Conservation (phyloP, 2,797 vertebrate species). For the Oryzias sinensis region DNA sequence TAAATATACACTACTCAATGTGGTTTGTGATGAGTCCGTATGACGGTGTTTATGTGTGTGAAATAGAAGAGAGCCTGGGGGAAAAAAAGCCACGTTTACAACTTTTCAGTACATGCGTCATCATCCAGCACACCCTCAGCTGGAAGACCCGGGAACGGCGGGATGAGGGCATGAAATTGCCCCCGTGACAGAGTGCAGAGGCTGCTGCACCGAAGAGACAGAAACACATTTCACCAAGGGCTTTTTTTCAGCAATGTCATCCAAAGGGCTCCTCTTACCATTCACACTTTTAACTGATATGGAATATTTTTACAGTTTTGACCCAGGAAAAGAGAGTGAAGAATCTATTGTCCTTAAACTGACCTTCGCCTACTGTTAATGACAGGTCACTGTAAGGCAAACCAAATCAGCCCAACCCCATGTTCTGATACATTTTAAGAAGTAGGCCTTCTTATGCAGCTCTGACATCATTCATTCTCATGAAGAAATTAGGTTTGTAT, state of each 20-base stretch:
- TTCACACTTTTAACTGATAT: constrained; percentile 10
- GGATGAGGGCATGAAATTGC: constrained; percentile 64
- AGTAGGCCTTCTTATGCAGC: too few species aligned
- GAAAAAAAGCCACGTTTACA: constrained; percentile 28
- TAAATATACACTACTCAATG: constrained; percentile 61
- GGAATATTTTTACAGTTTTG: constrained; percentile 23
- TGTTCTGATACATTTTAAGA: too few species aligned
- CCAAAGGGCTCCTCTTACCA: constrained; percentile 16
- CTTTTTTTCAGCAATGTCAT: constrained; percentile 9
- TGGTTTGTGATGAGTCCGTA: constrained; percentile 37
- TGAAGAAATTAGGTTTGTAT: too few species aligned
- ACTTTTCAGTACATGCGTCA: constrained; percentile 50
- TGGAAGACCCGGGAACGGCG: constrained; percentile 59
- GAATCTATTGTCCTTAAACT: constrained; percentile 32
- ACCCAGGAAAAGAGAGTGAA: constrained; percentile 13
- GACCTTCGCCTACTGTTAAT: constrained; percentile 23
- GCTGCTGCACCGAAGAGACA: constrained; percentile 44
- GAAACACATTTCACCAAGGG: constrained; percentile 28
- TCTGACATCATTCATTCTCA: too few species aligned
- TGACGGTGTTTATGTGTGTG: constrained; percentile 41
- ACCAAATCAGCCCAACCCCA: background rate
- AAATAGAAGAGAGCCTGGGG: constrained; percentile 26
- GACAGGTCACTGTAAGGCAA: constrained; percentile 25
- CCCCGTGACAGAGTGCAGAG: constrained; percentile 51
- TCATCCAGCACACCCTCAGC: constrained; percentile 36